Base-by-base conservation (phyloP, 2,888 invertebrate species). In the Pterobdella sp. region DNA sequence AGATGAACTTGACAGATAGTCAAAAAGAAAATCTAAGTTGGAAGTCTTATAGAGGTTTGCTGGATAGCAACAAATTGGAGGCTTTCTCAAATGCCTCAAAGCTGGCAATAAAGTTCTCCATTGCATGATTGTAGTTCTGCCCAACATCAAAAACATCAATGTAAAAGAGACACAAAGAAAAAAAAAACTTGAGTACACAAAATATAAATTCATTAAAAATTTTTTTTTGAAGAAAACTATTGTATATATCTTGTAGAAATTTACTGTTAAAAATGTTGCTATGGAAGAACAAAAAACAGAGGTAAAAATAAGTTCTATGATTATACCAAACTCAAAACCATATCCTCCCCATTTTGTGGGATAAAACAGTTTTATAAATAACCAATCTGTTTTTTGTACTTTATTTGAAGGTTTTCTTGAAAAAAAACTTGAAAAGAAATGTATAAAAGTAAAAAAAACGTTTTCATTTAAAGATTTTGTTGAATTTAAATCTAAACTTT, bases 81-180 rank as follows among this genome's bases (percentile, higher is more conserved):
- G n/a, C n/a, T 22, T 3, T 18, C 18, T 26, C 60, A 56, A n/a
- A 4, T 26, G 18, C 3, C n/a, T 4, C 26, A 56, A n/a, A n/a
- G 26, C 60, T 4, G 60, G 60, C 3, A 56, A n/a, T n/a, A 56
- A n/a, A 26, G 14, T 56, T 4, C 60, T 22, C 60, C 60, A 56
- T n/a, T 22, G 60, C 60, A 56, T 56, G 14, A 56, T 56, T 56
- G 60, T 56, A 26, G 60, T n/a, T 56, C 60, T 56, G n/a, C 60
- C 60, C 3, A 56, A 3, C 60, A 56, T n/a, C n/a, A 56, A n/a
- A n/a, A 56, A 56, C 3, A 26, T 18, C n/a, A n/a, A n/a, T n/a
- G n/a, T n/a, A n/a, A n/a, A n/a, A n/a, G n/a, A n/a, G n/a, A n/a
- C n/a, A n/a, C n/a, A n/a, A n/a, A n/a, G n/a, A n/a, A n/a, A n/a